Evolutionary conservation across 2,113 vertebrate genomes (phyloP).

Genomic region (Scopus umbretta): DNA sequence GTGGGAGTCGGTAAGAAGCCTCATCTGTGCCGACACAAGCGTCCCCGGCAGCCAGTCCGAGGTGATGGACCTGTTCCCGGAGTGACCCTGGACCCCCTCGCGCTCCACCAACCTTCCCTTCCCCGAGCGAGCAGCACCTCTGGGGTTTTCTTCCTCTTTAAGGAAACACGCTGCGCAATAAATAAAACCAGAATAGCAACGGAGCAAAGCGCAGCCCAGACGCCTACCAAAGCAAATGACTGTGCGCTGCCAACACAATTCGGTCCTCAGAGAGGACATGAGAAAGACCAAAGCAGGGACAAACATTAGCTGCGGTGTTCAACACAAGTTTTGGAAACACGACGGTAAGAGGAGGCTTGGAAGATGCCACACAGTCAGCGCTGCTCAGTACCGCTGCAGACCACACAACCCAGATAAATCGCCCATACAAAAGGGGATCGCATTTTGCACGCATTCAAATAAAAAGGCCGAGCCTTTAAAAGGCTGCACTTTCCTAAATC

Average conservation of each 20-base stretch:
- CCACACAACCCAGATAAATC: rapidly evolving
- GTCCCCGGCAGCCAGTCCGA: not conserved
- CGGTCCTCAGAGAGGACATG: rapidly evolving
- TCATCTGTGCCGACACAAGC: not conserved
- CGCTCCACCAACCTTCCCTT: not conserved
- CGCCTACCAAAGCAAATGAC: not conserved
- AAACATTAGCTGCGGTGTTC: not conserved
- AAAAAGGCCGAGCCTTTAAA: not conserved
- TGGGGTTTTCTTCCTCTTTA: not conserved
- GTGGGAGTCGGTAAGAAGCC: not conserved
- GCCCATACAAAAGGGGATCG: rapidly evolving
- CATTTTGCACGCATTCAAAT: rapidly evolving
- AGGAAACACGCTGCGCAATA: not conserved
- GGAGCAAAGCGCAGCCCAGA: not conserved
- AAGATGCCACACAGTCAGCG: not conserved
- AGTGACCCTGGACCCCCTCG: not conserved
- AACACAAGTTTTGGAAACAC: not conserved
- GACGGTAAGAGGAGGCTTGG: not conserved
- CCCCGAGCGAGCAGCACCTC: not conserved
- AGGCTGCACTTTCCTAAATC: rapidly evolving
- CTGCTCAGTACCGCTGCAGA: rapidly evolving
- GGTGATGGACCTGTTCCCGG: not conserved
- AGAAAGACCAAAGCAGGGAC: not conserved
- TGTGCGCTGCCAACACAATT: rapidly evolving
- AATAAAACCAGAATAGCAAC: conserved; percentile 3